Percentiles rank a stretch among this genome's conserved stretches.
phyloP scores from a whole-genome alignment of 2,797 vertebrate species.

The Sciurus carolinensis region DNA sequence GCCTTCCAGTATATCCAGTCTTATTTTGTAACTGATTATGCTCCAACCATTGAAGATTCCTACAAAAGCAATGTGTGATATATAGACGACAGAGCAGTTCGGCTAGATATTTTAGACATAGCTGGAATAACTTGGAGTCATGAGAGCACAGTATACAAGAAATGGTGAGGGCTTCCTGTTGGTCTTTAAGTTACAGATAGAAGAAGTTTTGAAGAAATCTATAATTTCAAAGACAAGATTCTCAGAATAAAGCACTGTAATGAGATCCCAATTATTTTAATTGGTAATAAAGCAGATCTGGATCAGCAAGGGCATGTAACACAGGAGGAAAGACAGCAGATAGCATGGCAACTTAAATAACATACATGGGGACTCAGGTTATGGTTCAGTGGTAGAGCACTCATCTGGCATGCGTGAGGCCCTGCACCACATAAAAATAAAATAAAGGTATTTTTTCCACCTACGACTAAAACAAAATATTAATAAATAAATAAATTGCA shows the following conservation, averaged over 20 bases:
- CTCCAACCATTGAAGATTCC: constrained; percentile 96
- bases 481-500: too few relatives aligned
- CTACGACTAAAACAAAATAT: too few relatives aligned
- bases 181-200: constrained; percentile 98
- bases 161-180: constrained; percentile 96
- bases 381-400: too few relatives aligned
- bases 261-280: constrained; percentile 96
- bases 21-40: constrained; percentile 98
- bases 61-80: constrained; percentile 97
- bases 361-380: background rate
- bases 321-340: constrained; percentile 91
- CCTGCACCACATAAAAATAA: too few relatives aligned
- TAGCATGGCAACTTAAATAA: constrained; percentile 96
- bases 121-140: constrained; percentile 96
- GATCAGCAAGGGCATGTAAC: constrained; percentile 97
- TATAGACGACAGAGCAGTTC: constrained; percentile 94
- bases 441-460: too few relatives aligned
- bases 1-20: constrained; percentile 89
- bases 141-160: constrained; percentile 98
- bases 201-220: constrained; percentile 98
- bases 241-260: constrained; percentile 97
- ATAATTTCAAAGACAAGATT: constrained; percentile 95
- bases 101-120: constrained; percentile 96
- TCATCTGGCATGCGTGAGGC: too few relatives aligned
- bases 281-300: constrained; percentile 97